Evolutionary conservation across 1,140 invertebrate genomes (phyloP), one percentile per base, ranked within the genome.

Genomic region (Conus ventricosus): DNA sequence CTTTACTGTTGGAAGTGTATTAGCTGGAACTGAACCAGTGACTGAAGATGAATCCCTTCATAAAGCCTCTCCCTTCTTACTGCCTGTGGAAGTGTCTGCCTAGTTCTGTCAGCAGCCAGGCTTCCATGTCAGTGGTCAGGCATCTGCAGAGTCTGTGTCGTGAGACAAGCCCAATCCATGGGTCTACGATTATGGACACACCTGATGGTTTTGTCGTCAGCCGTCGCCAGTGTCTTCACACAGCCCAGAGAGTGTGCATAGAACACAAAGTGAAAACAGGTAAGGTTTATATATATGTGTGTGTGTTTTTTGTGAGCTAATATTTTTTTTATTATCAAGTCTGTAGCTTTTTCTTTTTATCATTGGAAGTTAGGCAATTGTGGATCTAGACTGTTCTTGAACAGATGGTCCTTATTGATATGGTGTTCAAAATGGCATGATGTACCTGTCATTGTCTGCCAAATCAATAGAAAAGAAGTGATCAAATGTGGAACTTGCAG

Each of bases 181-280:
- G 67, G 67, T 20, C 67, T 20, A 17, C 4, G 11, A 17, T 8
- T 71, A 20, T n/a, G 15, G 67, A n/a, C 20, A 23, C 4, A n/a
- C 67, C 20, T 20, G 20, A 71, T 4, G 20, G 13, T n/a, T 71
- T 71, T 71, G 20, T 71, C 67, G 20, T n/a, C 6, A n/a, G 67
- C 20, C 67, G 20, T 20, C 67, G 20, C 11, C 80, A 54, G 51
- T 4, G 39, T 13, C 25, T 81, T 23, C 80, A 81, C 51, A 54
- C 80, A 5, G 13, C 10, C 15, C 7, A 51, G 0, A 53, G 80
- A 81, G 39, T 17, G 51, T 54, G 27, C 20, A 13, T 81, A 51
- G 80, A 81, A 23, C 51, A 54, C 17, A 81, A 81, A 81, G 5
- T 81, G 39, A 81, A 81, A 20, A 54, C 80, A 81, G 80, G 80